These are phyloP conservation scores for Alouatta palliata DNA, from an alignment of 2,113 vertebrate species.

Conservation along the genomic window DNA sequence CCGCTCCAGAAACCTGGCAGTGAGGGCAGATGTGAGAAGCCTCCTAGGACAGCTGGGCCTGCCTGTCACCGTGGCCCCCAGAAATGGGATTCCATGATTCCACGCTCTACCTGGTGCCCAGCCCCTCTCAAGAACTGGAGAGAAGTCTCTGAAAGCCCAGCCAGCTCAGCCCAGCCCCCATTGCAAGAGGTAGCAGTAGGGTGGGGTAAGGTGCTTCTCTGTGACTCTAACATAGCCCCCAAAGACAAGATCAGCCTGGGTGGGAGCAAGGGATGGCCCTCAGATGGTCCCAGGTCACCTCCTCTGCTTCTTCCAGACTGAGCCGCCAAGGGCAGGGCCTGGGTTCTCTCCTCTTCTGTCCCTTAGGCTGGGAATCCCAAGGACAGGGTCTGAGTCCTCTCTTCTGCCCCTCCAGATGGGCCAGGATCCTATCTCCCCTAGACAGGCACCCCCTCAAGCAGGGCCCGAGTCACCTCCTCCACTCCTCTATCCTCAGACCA, in stretches of 20 bases:
- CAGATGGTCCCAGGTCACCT: background rate
- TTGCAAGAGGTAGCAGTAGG: background rate
- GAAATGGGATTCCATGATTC: constrained; percentile 33
- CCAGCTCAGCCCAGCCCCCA: background rate
- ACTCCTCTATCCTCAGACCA: background rate
- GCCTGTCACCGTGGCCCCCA: constrained; percentile 70
- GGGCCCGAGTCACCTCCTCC: background rate
- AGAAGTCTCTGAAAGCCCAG: background rate
- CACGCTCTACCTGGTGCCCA: background rate
- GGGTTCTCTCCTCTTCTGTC: background rate
- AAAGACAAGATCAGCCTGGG: background rate
- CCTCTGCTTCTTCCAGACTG: background rate
- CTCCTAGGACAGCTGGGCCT: constrained; percentile 74
- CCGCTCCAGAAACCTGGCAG: background rate
- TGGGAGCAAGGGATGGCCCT: background rate
- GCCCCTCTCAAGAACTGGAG: background rate
- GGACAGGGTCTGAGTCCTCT: background rate
- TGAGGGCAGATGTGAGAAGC: constrained; percentile 58
- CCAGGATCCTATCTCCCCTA: background rate
- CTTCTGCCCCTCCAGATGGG: background rate
- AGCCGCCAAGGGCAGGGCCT: background rate
- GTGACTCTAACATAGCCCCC: background rate
- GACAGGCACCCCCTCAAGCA: background rate
- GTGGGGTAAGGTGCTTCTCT: background rate
- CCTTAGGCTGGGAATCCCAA: background rate